Evolutionary conservation across 2,113 vertebrate species (phyloP).

Genomic region (Halcyon senegalensis): DNA sequence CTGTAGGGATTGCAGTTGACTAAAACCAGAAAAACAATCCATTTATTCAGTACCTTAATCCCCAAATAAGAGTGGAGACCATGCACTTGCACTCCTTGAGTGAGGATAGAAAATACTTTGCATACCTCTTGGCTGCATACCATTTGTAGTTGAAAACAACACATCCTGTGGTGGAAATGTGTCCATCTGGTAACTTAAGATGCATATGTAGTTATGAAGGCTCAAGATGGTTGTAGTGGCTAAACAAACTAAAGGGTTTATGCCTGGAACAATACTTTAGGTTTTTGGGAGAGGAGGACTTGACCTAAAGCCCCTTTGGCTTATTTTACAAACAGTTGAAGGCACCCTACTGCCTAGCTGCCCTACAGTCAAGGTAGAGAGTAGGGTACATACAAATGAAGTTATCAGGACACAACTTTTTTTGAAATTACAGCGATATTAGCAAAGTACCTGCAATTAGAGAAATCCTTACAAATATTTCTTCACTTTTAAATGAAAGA

Average conservation of each 20-base stretch:
- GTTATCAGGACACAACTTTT: neutral
- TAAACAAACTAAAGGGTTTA: neutral
- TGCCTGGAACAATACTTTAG: neutral
- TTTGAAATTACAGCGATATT: neutral
- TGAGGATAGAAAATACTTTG: neutral
- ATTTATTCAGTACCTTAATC: constrained; percentile 41
- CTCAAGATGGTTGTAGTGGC: neutral
- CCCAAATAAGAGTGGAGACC: neutral
- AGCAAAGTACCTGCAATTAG: neutral
- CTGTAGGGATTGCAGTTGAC: neutral
- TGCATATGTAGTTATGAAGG: neutral
- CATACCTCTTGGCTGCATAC: neutral
- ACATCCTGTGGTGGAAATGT: neutral
- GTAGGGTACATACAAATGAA: neutral
- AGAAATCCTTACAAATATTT: neutral
- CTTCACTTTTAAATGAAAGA: neutral
- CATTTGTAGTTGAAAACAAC: neutral
- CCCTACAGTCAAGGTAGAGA: fast-evolving
- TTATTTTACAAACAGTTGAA: neutral
- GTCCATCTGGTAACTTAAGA: neutral
- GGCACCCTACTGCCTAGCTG: neutral
- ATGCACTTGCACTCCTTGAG: neutral
- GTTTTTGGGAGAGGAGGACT: neutral
- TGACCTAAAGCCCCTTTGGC: neutral
- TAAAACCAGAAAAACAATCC: constrained; percentile 18